Conservation (phyloP, 2,797 vertebrate species). For the Ctenopoma multispine region DNA sequence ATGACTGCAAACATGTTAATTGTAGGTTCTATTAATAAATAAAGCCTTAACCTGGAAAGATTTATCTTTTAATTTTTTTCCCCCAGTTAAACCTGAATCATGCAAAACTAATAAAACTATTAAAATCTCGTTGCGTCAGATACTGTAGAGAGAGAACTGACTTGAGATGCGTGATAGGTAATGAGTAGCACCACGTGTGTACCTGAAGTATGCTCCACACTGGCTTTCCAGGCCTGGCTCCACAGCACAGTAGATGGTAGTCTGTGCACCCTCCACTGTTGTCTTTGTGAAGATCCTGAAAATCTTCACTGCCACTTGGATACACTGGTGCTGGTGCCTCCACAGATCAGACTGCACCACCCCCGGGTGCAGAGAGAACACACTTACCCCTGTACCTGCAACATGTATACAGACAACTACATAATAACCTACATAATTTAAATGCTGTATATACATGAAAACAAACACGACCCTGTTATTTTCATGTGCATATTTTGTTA, state of each 20-base stretch:
- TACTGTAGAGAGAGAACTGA: too few relatives aligned
- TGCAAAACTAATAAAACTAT: too few relatives aligned
- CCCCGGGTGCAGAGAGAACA: constrained; percentile 85
- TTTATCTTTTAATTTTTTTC: too few relatives aligned
- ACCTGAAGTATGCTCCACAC: constrained; percentile 87
- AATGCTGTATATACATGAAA: background rate
- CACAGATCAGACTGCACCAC: constrained; percentile 86
- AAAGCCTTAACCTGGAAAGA: too few relatives aligned
- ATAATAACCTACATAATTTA: background rate
- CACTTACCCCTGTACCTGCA: constrained; percentile 78
- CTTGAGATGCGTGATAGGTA: too few relatives aligned
- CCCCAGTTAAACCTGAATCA: too few relatives aligned
- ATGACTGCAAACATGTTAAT: too few relatives aligned
- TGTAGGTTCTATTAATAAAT: too few relatives aligned
- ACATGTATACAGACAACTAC: background rate
- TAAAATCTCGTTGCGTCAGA: too few relatives aligned
- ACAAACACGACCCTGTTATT: background rate
- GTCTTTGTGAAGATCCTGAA: constrained; percentile 84
- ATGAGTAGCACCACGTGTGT: constrained; percentile 2
- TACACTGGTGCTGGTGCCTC: constrained; percentile 81
- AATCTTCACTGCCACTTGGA: constrained; percentile 81
- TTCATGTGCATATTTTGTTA: background rate
- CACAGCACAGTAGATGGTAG: constrained; percentile 85
- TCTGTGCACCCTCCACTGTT: constrained; percentile 84
- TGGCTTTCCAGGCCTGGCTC: constrained; percentile 81